Percentiles rank a stretch among this genome's conserved stretches.
Evolutionary conservation across 2,113 vertebrate genomes (phyloP).

Genomic region (Gobiocypris rarus): DNA sequence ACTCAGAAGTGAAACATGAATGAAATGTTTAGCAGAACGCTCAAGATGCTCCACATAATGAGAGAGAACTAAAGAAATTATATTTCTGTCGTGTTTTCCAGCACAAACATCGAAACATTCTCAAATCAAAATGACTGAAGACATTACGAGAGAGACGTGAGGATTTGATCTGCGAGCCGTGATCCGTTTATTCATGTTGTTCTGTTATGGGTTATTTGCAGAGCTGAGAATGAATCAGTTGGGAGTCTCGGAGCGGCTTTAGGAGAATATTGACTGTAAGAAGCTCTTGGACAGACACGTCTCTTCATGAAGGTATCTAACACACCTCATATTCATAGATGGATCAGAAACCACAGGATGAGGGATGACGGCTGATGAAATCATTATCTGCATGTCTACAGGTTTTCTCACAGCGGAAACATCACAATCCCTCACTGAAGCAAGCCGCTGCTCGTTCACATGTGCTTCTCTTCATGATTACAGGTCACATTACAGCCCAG

Average conservation of each 20-base stretch:
- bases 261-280: conserved; percentile 9
- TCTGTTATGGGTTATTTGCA: neutral
- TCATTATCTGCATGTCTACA: neutral
- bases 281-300: neutral
- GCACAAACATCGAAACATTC: no score
- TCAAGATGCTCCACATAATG: neutral
- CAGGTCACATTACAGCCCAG: no score
- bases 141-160: neutral
- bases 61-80: no score
- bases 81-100: no score
- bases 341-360: neutral
- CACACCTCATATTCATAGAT: neutral
- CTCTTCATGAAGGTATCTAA: neutral
- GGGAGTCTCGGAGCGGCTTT: conserved; percentile 2
- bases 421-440: neutral
- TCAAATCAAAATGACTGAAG: no score
- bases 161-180: neutral
- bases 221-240: conserved; percentile 12
- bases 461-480: no score
- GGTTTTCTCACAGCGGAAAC: neutral
- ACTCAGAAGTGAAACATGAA: neutral
- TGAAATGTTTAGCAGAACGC: neutral
- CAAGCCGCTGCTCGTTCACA: neutral
- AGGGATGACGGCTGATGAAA: conserved; percentile 2
- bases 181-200: conserved; percentile 17